Conservation (phyloP, 2,113 vertebrate genomes). For the Hirundichthys speculiger region DNA sequence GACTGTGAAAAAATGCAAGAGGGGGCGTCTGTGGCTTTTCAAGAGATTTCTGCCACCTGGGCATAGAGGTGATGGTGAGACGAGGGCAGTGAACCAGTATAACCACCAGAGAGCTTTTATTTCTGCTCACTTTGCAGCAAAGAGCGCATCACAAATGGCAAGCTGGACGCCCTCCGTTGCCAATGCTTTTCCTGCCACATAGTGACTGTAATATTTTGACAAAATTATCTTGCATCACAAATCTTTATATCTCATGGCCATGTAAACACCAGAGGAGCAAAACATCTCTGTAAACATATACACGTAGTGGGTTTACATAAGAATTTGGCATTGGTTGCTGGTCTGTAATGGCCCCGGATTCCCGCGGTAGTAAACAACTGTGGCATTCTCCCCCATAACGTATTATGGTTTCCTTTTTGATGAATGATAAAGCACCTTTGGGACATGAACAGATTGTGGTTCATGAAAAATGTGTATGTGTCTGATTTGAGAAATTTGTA, state of each 20-base stretch:
- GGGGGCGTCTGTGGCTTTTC: slow-evolving; percentile 11
- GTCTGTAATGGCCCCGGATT: slow-evolving; percentile 49
- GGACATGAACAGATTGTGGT: slow-evolving; percentile 64
- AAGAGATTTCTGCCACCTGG: slow-evolving; percentile 52
- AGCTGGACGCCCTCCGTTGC: slow-evolving; percentile 38
- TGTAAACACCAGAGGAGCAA: slow-evolving; percentile 56
- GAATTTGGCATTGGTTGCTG: slow-evolving; percentile 51
- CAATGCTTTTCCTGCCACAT: slow-evolving; percentile 36
- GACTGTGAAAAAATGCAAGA: slow-evolving; percentile 24
- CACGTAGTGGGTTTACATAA: slow-evolving; percentile 46
- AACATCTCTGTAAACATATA: slow-evolving; percentile 13
- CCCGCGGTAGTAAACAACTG: slow-evolving; percentile 64
- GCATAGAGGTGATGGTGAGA: slow-evolving; percentile 13
- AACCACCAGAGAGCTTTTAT: slow-evolving; percentile 61
- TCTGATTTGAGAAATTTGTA: slow-evolving; percentile 60
- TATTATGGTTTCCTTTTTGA: slow-evolving; percentile 46
- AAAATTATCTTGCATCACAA: slow-evolving; percentile 56
- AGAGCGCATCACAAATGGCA: slow-evolving; percentile 37
- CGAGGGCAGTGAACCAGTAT: not conserved
- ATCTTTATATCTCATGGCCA: slow-evolving; percentile 40
- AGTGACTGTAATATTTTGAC: slow-evolving; percentile 37
- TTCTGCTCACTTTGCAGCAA: slow-evolving; percentile 66
- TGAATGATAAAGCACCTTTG: slow-evolving; percentile 42
- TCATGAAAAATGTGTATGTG: slow-evolving; percentile 41
- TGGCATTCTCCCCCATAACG: slow-evolving; percentile 54